A percentile compares a stretch with the other conserved stretches of the same genome.
Conservation (phyloP, 2,797 vertebrate species). For the Pyrocephalus nanus region DNA sequence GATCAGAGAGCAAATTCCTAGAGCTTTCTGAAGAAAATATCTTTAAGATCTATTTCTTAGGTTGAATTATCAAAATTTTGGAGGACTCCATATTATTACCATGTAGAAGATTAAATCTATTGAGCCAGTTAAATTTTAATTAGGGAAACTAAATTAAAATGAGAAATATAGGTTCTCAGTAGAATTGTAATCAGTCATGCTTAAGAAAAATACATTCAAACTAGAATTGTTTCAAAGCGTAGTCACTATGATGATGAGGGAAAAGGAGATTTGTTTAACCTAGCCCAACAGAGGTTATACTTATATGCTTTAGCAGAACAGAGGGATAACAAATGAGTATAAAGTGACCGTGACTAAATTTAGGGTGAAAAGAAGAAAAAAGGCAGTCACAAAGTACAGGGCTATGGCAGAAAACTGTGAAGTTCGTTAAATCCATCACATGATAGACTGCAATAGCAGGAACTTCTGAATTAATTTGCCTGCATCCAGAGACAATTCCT, state of each 20-base stretch:
- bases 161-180: neutral
- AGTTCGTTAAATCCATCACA: neutral
- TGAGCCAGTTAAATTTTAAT: conserved; percentile 22
- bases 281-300: neutral
- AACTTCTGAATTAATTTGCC: neutral
- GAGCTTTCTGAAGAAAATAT: neutral
- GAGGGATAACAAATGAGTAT: neutral
- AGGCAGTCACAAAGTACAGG: neutral
- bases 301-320: neutral
- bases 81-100: neutral
- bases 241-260: neutral
- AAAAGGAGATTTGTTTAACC: neutral
- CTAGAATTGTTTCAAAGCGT: neutral
- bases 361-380: neutral
- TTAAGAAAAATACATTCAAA: neutral
- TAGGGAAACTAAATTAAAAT: conserved; percentile 31
- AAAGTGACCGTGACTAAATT: neutral
- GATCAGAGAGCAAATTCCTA: neutral
- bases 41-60: neutral
- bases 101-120: neutral
- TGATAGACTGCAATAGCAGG: neutral
- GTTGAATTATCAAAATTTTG: neutral
- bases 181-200: neutral
- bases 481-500: neutral
- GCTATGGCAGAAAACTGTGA: neutral